Evolutionary conservation across 2,888 invertebrate species (phyloP), one percentile per base, ranked within the genome.

Genomic region (Agriopis marginaria): DNA sequence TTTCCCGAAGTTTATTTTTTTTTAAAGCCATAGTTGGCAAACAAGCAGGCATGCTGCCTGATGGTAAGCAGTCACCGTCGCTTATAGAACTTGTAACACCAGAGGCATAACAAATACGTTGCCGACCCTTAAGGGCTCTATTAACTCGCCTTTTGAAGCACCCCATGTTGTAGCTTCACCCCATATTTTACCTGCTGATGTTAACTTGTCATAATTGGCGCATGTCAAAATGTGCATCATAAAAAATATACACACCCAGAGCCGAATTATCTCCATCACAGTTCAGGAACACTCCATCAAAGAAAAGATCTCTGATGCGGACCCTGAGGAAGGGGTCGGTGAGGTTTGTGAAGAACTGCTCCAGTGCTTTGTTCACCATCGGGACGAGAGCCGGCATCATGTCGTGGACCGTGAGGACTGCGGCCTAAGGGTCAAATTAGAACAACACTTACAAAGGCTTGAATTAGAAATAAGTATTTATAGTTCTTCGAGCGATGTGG

Each of bases 281-380:
- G 74, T 91, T 91, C 17, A 96, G 84, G 69, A 87, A 91, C 17
- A 95, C 78, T 3, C 96, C 96, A 12, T 95, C 92, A 74, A 96
- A 96, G 59, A 96, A 88, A 17, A 96, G 80, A 51, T 96, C 95
- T 45, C 85, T 89, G 0, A 93, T 94, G 65, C 89, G 92, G 3
- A 90, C 92, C 32, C 90, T 90, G 53, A 95, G 67, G 81, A 96
- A 96, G 0, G 95, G 90, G 59, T 93, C 94, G 0, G 86, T 89
- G 0, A 92, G 83, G 68, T 89, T 89, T 0, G 92, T 84, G 83
- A 95, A 96, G 76, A 96, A 89, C 71, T 91, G 90, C 17, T 91
- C 92, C 50, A 96, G 78, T 0, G 95, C 94, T n/a, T 87, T 83
- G 77, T 95, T 95, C n/a, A 95, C 82, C 68, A 93, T 84, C 0